Base-by-base conservation (phyloP, 2,888 invertebrate species). In the Macrosiphum euphorbiae region DNA sequence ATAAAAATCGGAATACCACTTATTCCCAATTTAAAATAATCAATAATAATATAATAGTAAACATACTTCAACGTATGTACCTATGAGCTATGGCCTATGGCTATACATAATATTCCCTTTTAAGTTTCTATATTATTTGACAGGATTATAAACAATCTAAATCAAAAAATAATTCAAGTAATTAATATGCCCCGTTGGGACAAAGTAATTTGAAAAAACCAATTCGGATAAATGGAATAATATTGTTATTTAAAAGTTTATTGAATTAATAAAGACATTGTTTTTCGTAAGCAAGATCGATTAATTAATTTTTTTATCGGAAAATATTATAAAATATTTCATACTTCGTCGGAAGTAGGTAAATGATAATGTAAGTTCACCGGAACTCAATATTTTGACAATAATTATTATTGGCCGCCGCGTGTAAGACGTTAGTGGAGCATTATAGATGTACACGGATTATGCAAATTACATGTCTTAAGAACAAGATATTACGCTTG, bases 401-500 rank as follows among this genome's bases (percentile, higher is more conserved):
- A 78, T 78, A 35, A 78, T 35, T 78, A 78, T 78, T 20, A 78
- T 78, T 35, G 35, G 20, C 35, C 8, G 2, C 20, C 3, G 78
- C 35, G 78, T 78, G 35, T 20, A 35, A 20, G 78, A 78, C 35
- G 78, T 78, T 78, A 78, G 78, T 2, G 78, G 20, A 78, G 8
- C 35, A 35, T 35, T 78, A 78, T 35, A 78, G 20, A 78, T 78
- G 35, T 20, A 41, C 78, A 35, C 20, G 20, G 78, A 35, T 78
- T 78, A 78, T 78, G 78, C 78, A 78, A 78, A 78, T 78, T 78
- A 35, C 20, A 78, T 35, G 78, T 35, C 78, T 78, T 78, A 78
- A 35, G 78, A 35, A 78, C 35, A 35, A 35, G 78, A 78, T 78
- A 78, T 78, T 78, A 41, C 8, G 35, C 78, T 20, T 8, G 20